A percentile compares a stretch with the other conserved stretches of the same genome.
phyloP scores from a whole-genome alignment of 2,113 vertebrate genomes.

The Chaenogobius annularis region DNA sequence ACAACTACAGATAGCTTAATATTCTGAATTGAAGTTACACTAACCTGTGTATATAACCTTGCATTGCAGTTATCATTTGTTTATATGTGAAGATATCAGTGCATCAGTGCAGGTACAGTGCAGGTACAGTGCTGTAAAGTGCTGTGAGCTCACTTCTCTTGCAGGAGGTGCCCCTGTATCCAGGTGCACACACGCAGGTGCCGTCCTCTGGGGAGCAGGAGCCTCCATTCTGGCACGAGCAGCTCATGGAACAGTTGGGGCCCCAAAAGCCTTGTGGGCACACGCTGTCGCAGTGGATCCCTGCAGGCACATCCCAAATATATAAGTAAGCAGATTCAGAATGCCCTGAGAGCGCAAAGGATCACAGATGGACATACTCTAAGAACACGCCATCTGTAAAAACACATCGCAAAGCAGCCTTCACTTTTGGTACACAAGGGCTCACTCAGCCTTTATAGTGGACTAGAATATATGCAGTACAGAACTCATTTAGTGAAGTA shows the following conservation, averaged over 20 bases:
- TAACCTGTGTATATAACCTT: no score
- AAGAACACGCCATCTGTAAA: conserved; percentile 42
- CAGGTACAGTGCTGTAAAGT: not conserved
- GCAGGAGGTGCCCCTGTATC: conserved; percentile 92
- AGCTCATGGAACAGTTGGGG: conserved; percentile 94
- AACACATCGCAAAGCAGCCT: conserved; percentile 26
- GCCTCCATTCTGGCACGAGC: conserved; percentile 93
- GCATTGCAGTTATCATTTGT: no score
- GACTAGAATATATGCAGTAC: not conserved
- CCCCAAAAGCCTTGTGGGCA: conserved; percentile 93
- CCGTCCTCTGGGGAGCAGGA: conserved; percentile 95
- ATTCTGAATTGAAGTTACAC: no score
- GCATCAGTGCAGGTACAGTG: no score
- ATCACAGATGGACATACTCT: conserved; percentile 33
- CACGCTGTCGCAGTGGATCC: conserved; percentile 91
- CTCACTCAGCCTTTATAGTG: conserved; percentile 5
- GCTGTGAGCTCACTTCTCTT: conserved; percentile 88
- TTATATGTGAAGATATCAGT: no score
- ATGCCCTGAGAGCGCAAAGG: conserved; percentile 29
- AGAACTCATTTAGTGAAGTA: not conserved
- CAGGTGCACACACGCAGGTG: conserved; percentile 92
- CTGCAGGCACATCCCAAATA: conserved; percentile 70
- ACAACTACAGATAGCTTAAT: no score
- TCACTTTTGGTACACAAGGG: conserved; percentile 24
- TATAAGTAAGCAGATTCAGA: conserved; percentile 39